phyloP scores from a whole-genome alignment of 2,888 invertebrate genomes.

The Thereva nobilitata region DNA sequence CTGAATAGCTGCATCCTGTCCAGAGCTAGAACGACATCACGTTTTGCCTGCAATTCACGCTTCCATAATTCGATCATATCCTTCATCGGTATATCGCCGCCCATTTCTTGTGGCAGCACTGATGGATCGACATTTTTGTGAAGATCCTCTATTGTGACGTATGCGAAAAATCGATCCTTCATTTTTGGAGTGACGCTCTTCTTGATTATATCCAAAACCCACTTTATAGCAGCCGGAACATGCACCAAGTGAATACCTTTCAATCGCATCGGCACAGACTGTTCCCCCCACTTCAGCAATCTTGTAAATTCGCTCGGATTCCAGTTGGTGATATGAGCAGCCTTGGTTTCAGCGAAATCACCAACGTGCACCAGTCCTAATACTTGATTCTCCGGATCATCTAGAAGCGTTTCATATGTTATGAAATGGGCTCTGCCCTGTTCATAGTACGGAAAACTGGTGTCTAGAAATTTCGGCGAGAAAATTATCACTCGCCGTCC shows the following conservation, averaged over 20 bases:
- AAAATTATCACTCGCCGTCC: conserved; percentile 75
- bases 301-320: conserved; percentile 73
- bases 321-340: conserved; percentile 72
- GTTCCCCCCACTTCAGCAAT: conserved; percentile 77
- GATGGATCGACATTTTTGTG: conserved; percentile 64
- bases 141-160: conserved; percentile 65
- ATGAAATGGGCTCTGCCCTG: conserved; percentile 72
- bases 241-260: conserved; percentile 75
- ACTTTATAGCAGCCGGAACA: conserved; percentile 72
- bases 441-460: conserved; percentile 68
- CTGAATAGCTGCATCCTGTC: conserved; percentile 70
- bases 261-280: conserved; percentile 79
- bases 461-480: conserved; percentile 69
- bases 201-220: conserved; percentile 74
- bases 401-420: conserved; percentile 75
- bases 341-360: conserved; percentile 66
- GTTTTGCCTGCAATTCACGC: conserved; percentile 64
- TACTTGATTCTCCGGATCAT: conserved; percentile 76
- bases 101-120: conserved; percentile 73
- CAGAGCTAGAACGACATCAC: conserved; percentile 64
- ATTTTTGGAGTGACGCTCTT: conserved; percentile 73
- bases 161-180: conserved; percentile 67
- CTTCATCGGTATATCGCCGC: conserved; percentile 69
- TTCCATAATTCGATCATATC: conserved; percentile 75
- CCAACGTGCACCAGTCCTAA: conserved; percentile 75